phyloP scores from a whole-genome alignment of 2,797 vertebrate species.

The Lepidocolaptes lacrymiger region DNA sequence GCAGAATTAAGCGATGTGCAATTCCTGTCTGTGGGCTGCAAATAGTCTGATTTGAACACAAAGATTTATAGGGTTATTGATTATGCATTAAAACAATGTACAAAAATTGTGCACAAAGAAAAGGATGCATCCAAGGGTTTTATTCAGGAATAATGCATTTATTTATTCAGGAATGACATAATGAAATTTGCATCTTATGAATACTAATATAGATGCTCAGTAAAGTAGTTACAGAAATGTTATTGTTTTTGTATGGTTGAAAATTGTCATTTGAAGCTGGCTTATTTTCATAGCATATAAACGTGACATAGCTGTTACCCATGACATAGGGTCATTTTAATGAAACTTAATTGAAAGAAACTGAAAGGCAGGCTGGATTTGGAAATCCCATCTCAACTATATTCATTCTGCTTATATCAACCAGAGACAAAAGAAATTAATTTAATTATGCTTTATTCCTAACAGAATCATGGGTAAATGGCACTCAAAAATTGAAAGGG shows the following conservation, averaged over 20 bases:
- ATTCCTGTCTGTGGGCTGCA: not conserved
- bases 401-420: constrained; percentile 31
- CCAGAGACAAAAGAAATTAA: constrained; percentile 20
- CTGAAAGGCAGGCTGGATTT: constrained; percentile 23
- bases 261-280: not conserved
- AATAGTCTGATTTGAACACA: not conserved
- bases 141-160: not conserved
- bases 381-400: constrained; percentile 9
- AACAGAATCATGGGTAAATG: constrained; percentile 7
- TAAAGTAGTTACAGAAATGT: not conserved
- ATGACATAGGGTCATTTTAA: constrained; percentile 11
- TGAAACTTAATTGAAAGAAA: constrained; percentile 9
- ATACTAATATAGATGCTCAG: not conserved
- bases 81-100: not conserved
- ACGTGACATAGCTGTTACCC: not conserved
- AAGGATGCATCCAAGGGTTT: not conserved
- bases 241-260: not conserved
- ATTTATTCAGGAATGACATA: not conserved
- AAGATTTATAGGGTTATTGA: not conserved
- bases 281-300: not conserved
- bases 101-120: not conserved
- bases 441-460: constrained; percentile 5
- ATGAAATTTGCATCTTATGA: not conserved
- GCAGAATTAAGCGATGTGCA: not conserved
- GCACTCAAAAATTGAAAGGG: not conserved